phyloP scores from a whole-genome alignment of 2,113 vertebrate genomes.

The Eudyptes chrysolophus region DNA sequence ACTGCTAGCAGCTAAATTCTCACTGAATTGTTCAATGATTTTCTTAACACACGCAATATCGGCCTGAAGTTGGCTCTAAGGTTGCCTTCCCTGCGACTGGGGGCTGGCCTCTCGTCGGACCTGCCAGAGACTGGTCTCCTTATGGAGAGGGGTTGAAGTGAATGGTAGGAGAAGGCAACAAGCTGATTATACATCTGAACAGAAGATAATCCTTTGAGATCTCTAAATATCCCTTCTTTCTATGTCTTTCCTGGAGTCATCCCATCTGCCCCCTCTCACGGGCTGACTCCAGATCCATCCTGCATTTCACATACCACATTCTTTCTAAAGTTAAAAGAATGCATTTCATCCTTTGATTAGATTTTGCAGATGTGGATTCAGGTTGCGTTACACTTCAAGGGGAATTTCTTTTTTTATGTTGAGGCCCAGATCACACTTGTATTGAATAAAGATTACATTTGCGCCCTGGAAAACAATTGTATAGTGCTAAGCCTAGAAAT shows the following conservation, averaged over 20 bases:
- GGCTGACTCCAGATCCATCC: no score
- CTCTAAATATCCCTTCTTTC: not conserved
- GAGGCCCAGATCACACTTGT: not conserved
- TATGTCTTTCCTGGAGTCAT: not conserved
- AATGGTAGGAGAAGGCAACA: not conserved
- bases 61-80: not conserved
- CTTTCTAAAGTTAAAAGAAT: not conserved
- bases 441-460: not conserved
- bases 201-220: not conserved
- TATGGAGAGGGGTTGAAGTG: not conserved
- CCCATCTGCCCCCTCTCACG: not conserved
- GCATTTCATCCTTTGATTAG: not conserved
- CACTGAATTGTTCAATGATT: not conserved
- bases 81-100: rapidly evolving
- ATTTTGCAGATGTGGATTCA: not conserved
- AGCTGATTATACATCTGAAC: not conserved
- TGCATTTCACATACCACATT: not conserved
- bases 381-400: not conserved
- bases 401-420: not conserved
- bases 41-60: rapidly evolving
- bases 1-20: not conserved
- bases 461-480: not conserved
- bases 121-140: not conserved
- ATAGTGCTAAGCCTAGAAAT: not conserved
- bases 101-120: not conserved